Base-by-base conservation (phyloP, 2,113 vertebrate species). In the Setophaga kirtlandii region DNA sequence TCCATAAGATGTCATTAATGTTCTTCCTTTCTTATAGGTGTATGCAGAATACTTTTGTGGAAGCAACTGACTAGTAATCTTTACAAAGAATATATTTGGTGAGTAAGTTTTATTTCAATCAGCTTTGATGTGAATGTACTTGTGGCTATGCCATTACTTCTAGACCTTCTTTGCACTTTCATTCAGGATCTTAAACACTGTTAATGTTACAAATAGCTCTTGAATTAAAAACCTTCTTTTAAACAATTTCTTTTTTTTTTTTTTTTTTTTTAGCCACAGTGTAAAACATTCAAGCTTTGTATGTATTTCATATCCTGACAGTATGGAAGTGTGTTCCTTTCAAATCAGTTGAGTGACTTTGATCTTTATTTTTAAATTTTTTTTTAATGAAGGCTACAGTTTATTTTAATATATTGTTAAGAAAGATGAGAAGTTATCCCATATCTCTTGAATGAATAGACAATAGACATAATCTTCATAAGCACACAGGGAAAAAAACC, bases 21-120 rank as follows among this genome's bases (percentile, higher is more conserved):
- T 52, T n/a, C 44, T 80, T 1, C 42, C 75, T 81, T 87, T 94
- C 73, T 93, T 2, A 2, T 46, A 96, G 96, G 90, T 82, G 21
- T 35, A 22, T 31, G 49, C 64, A 50, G 93, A 89, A 53, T 44
- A 87, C 44, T 47, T 90, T 1, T 60, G 79, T 83, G 90, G 73
- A 82, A 86, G 42, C 37, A 47, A 21, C 44, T 44, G 35, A 47
- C 10, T 69, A 35, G 69, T 56, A 60, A 2, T 55, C 86, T 77
- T 85, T 49, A 52, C 52, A 0, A 83, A 81, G 47, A 41, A 20
- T 81, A 83, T 31, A 88, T 77, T 81, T 84, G 94, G 96, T 97
- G 79, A 97, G 94, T 59, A 75, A 62, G 50, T 35, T 83, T 85
- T 59, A 11, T 24, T 90, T 75, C 67, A 13, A 7, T 78, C 18